Conservation (phyloP, 2,888 invertebrate genomes). For the Caenorhabditis wallacei region DNA sequence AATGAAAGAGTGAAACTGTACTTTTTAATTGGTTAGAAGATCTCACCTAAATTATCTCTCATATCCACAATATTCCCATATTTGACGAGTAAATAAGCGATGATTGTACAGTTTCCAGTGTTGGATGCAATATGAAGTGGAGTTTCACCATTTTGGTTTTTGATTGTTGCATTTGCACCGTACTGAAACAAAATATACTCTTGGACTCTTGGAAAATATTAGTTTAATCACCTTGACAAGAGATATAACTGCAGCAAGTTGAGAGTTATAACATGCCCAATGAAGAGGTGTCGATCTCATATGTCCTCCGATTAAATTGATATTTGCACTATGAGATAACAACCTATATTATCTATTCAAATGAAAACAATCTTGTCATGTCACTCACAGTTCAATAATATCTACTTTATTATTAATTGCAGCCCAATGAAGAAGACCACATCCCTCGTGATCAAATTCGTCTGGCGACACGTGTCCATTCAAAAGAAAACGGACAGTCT, state of each 20-base stretch:
- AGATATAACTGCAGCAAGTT: slow-evolving; percentile 30
- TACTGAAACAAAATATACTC: slow-evolving; percentile 26
- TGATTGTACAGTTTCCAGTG: slow-evolving; percentile 39
- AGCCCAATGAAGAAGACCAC: slow-evolving; percentile 98
- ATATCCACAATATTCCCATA: slow-evolving; percentile 31
- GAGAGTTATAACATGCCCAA: slow-evolving; percentile 88
- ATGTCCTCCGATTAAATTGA: slow-evolving; percentile 96
- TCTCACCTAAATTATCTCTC: slow-evolving; percentile 41
- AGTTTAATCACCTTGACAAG: slow-evolving; percentile 38
- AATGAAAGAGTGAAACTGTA: too few relatives aligned
- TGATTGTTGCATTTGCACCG: slow-evolving; percentile 45
- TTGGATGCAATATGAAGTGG: slow-evolving; percentile 67
- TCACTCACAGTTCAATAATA: slow-evolving; percentile 85
- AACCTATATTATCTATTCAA: slow-evolving; percentile 23
- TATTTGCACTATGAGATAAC: slow-evolving; percentile 85
- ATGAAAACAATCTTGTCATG: neutral
- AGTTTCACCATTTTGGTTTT: slow-evolving; percentile 58
- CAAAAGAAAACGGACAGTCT: slow-evolving; percentile 32
- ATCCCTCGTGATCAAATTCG: slow-evolving; percentile 91
- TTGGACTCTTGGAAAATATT: neutral
- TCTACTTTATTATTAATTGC: slow-evolving; percentile 97
- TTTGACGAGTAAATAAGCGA: slow-evolving; percentile 59
- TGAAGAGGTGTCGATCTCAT: slow-evolving; percentile 95
- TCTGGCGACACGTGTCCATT: slow-evolving; percentile 53
- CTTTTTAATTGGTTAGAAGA: neutral